Evolutionary conservation across 92 coral and sea anemone species (phyloP).

Genomic region (Phenganax subtilis): DNA sequence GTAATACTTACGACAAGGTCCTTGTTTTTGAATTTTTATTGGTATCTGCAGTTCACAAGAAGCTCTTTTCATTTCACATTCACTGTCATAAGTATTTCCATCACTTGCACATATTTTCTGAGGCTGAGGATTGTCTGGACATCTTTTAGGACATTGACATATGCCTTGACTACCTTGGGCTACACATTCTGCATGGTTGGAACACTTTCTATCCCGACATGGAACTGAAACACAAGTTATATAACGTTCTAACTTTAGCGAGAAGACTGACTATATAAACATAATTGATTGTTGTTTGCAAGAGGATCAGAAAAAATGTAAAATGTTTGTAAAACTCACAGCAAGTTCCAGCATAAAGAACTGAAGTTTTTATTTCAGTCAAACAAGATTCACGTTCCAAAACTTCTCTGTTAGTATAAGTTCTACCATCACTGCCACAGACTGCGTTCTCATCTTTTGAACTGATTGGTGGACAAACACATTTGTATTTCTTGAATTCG

Average conservation of each 20-base stretch:
- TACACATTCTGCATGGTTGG: conserved; percentile 20
- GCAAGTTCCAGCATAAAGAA: no score
- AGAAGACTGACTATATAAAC: no score
- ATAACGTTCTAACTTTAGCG: not conserved
- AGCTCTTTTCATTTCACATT: conserved; percentile 31
- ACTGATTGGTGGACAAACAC: not conserved
- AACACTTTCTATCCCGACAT: conserved; percentile 9
- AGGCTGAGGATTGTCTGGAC: not conserved
- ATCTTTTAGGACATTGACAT: conserved; percentile 23
- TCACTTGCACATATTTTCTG: conserved; percentile 25
- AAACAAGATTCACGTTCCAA: conserved; percentile 38
- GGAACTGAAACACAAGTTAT: not conserved
- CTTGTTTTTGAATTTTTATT: not conserved
- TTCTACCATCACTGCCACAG: conserved; percentile 87
- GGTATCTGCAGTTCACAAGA: conserved; percentile 41
- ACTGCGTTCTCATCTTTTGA: conserved; percentile 25
- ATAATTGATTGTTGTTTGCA: no score
- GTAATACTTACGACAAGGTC: conserved; percentile 9
- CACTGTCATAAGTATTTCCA: conserved; percentile 21
- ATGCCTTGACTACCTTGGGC: not conserved
- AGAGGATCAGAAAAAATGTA: no score
- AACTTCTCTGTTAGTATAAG: conserved; percentile 63
- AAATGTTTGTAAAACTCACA: no score
- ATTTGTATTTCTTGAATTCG: no score
- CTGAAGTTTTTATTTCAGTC: no score